Percentiles rank a stretch among this genome's conserved stretches.
Conservation (phyloP, 2,113 vertebrate species). For the Mus spicilegus region DNA sequence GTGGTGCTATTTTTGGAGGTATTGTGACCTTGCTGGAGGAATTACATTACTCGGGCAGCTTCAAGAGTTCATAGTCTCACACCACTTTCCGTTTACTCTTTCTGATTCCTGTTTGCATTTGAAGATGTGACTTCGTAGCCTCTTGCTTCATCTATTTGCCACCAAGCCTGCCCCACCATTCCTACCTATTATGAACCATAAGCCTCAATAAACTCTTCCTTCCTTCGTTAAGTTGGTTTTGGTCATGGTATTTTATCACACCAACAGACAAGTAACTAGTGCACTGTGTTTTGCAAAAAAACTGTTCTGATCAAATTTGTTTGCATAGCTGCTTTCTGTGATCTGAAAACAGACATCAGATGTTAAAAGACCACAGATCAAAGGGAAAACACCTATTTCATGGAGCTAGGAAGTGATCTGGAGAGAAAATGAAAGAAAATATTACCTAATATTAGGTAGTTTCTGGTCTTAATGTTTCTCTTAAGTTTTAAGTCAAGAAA, state of each 20-base stretch:
- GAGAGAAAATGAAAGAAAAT: not conserved
- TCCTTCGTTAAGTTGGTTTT: not conserved
- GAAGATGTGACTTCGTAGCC: not conserved
- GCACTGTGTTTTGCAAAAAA: slow-evolving; percentile 6
- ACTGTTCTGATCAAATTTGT: not conserved
- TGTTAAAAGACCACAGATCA: not conserved
- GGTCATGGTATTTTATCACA: not conserved
- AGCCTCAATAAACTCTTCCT: not conserved
- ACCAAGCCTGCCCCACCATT: not conserved
- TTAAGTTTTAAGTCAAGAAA: not conserved
- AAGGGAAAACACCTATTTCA: not conserved
- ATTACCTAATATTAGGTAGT: fast-evolving
- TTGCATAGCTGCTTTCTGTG: not conserved
- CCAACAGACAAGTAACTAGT: not conserved
- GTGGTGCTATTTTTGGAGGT: not conserved
- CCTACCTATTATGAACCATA: not conserved
- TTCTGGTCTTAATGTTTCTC: not conserved
- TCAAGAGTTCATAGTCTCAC: not conserved
- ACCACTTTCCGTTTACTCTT: not conserved
- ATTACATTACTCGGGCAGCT: not conserved
- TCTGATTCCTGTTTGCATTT: not conserved
- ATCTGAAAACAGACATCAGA: not conserved
- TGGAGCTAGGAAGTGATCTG: not conserved
- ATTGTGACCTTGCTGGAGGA: not conserved
- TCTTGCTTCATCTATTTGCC: not conserved